These are phyloP conservation scores for Crenichthys baileyi DNA, from an alignment of 2,797 vertebrate species.

Conservation along the genomic window DNA sequence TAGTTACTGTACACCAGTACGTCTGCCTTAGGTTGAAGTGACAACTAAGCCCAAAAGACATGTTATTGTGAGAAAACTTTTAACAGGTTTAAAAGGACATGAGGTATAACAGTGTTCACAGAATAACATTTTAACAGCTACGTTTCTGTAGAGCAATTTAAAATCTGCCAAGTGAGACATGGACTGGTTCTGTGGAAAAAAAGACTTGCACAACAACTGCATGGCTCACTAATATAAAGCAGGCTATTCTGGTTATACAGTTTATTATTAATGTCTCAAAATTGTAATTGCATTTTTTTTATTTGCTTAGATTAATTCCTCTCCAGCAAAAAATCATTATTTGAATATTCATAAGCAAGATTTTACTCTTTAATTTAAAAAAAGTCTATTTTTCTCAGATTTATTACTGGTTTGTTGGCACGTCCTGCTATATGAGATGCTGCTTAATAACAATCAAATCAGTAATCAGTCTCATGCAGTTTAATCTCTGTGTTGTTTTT, in stretches of 20 bases:
- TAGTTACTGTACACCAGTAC: background rate
- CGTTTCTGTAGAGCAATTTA: background rate
- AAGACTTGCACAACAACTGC: background rate
- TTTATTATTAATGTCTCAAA: background rate
- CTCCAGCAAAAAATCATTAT: background rate
- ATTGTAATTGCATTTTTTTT: background rate
- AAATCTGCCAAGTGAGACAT: background rate
- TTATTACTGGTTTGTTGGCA: background rate
- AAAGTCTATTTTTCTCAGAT: background rate
- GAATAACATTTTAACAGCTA: background rate
- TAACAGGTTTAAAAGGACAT: background rate
- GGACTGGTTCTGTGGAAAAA: background rate
- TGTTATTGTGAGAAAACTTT: background rate
- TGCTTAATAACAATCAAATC: background rate
- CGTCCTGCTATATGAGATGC: background rate
- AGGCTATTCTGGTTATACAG: background rate
- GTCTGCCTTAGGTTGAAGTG: background rate
- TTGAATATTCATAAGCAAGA: background rate
- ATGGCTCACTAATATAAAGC: background rate
- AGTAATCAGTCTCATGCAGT: background rate
- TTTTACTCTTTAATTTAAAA: background rate
- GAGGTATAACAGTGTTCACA: background rate
- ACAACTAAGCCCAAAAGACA: background rate
- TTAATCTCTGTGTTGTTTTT: background rate
- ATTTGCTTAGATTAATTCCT: no score